Percentiles rank a stretch among this genome's conserved stretches.
These are phyloP conservation scores for Bradypodion ventrale DNA, from an alignment of 2,797 vertebrate species.

Conservation along the genomic window DNA sequence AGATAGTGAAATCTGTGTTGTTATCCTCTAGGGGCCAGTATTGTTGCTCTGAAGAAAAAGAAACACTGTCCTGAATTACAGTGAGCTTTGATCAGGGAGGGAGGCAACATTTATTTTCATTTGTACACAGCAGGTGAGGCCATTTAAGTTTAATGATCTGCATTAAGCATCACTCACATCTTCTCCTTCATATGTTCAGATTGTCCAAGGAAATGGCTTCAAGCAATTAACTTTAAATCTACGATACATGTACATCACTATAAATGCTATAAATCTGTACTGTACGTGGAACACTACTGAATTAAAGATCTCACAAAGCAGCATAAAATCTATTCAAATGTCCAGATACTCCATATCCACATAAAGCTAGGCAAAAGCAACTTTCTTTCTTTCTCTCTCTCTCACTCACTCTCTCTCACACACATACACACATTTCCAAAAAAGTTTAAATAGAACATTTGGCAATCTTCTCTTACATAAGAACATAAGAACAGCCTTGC, in stretches of 20 bases:
- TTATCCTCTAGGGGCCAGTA: slow-evolving; percentile 60
- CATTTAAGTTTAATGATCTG: background rate
- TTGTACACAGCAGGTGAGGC: background rate
- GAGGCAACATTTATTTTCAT: background rate
- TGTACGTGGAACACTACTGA: background rate
- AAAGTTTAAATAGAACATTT: too few relatives aligned
- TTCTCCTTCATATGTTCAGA: background rate
- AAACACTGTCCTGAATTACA: slow-evolving; percentile 45
- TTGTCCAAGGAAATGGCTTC: background rate
- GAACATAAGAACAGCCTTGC: too few relatives aligned
- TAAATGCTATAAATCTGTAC: background rate
- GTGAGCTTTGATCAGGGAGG: slow-evolving; percentile 17
- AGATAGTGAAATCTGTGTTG: slow-evolving; percentile 44
- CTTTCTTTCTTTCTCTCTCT: too few relatives aligned
- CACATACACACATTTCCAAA: background rate
- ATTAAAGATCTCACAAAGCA: background rate
- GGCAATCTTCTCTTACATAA: too few relatives aligned
- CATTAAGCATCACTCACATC: background rate
- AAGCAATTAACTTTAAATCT: background rate
- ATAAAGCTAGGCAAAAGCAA: background rate
- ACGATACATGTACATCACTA: background rate
- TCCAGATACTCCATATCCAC: background rate
- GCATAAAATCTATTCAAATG: background rate
- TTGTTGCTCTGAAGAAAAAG: slow-evolving; percentile 55
- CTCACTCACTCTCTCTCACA: too few relatives aligned